These are phyloP conservation scores for Semotilus atromaculatus DNA, from an alignment of 2,797 vertebrate species.

Conservation along the genomic window DNA sequence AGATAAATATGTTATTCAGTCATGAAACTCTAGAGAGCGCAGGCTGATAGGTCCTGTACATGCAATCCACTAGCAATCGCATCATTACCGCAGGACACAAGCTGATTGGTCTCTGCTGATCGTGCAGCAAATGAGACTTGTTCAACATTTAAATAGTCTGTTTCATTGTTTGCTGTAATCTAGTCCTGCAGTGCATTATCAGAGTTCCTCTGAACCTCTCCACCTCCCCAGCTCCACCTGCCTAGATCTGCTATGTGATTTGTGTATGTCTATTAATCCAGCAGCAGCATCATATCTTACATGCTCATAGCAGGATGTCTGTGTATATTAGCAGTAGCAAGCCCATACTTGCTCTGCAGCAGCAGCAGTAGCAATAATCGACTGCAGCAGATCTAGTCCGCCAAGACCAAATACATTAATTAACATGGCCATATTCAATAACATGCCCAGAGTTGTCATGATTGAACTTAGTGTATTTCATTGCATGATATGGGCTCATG, in stretches of 20 bases:
- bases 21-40: neutral
- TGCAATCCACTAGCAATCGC: neutral
- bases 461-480: neutral
- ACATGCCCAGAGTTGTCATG: neutral
- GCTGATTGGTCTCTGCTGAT: neutral
- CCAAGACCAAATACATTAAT: neutral
- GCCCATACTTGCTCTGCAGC: neutral
- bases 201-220: neutral
- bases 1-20: neutral
- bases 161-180: neutral
- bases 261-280: neutral
- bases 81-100: neutral
- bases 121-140: neutral
- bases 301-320: neutral
- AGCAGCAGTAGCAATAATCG: neutral
- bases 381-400: neutral
- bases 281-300: neutral
- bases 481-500: neutral
- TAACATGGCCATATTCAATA: neutral
- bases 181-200: neutral
- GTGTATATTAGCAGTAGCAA: neutral
- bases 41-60: neutral
- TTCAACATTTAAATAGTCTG: neutral
- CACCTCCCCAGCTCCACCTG: neutral
- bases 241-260: neutral